Percentiles rank a stretch among this genome's conserved stretches.
phyloP scores from a whole-genome alignment of 2,888 invertebrate species.

The Tanaodytes sp. region DNA sequence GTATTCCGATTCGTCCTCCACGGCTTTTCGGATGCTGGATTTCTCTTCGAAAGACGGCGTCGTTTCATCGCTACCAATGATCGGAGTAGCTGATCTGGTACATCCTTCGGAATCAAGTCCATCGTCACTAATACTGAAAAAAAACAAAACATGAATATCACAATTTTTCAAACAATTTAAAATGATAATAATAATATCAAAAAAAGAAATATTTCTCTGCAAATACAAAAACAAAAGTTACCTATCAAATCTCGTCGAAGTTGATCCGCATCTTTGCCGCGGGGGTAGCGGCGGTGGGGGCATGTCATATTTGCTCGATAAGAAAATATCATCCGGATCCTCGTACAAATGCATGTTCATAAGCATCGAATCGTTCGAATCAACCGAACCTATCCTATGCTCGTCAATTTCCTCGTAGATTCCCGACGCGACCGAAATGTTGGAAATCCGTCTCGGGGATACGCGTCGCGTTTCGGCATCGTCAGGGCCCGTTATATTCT shows the following conservation, averaged over 20 bases:
- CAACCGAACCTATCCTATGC: conserved; percentile 25
- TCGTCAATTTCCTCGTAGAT: conserved; percentile 82
- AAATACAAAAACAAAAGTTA: too few species aligned
- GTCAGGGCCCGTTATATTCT: conserved; percentile 15
- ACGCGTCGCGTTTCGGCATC: not conserved
- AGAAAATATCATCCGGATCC: conserved; percentile 71
- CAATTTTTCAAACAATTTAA: not conserved
- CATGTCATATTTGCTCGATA: conserved; percentile 49
- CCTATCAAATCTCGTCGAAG: conserved; percentile 61
- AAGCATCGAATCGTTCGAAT: conserved; percentile 40
- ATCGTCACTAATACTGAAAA: conserved; percentile 62
- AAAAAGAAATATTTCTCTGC: too few species aligned
- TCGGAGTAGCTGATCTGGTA: conserved; percentile 63
- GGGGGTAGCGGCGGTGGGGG: conserved; percentile 75
- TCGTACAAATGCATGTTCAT: conserved; percentile 63
- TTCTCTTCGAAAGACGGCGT: conserved; percentile 62
- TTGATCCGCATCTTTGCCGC: conserved; percentile 65
- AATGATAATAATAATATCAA: not conserved
- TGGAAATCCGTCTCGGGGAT: conserved; percentile 75
- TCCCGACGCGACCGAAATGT: conserved; percentile 78
- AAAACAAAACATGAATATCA: too few species aligned
- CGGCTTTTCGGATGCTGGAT: conserved; percentile 30
- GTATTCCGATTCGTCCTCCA: conserved; percentile 65
- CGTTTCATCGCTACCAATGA: conserved; percentile 61
- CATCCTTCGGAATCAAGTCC: conserved; percentile 65